Evolutionary conservation across 2,797 vertebrate genomes (phyloP).

Genomic region (Acestrorhynchus altus): DNA sequence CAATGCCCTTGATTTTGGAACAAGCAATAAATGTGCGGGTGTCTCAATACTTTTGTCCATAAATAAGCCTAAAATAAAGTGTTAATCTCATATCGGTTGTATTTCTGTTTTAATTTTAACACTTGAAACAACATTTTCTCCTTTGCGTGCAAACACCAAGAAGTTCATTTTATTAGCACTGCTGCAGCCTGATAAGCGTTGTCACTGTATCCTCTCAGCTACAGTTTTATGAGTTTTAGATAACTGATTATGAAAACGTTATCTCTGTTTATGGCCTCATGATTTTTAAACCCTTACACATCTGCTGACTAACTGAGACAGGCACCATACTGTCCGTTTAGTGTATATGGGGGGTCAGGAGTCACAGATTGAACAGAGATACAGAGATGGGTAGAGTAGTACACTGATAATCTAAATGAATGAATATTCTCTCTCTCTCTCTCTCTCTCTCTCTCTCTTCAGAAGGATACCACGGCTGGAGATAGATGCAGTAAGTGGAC

Average conservation of each 20-base stretch:
- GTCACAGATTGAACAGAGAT: neutral
- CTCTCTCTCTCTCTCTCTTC: too few relatives aligned
- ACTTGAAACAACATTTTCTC: neutral
- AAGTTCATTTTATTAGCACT: slow-evolving; percentile 5
- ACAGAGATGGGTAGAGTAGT: neutral
- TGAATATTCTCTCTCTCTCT: too few relatives aligned
- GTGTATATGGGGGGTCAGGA: neutral
- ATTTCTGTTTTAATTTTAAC: neutral
- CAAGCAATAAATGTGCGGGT: too few relatives aligned
- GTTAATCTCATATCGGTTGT: too few relatives aligned
- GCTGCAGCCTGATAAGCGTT: slow-evolving; percentile 38
- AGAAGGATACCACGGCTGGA: slow-evolving; percentile 33
- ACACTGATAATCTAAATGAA: neutral
- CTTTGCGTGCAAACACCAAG: slow-evolving; percentile 23
- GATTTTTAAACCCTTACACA: neutral
- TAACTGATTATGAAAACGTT: neutral
- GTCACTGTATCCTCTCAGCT: neutral
- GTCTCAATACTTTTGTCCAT: too few relatives aligned
- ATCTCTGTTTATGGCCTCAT: slow-evolving; percentile 13
- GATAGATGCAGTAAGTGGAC: slow-evolving; percentile 44
- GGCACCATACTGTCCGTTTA: neutral
- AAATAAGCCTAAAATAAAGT: too few relatives aligned
- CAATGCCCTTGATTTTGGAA: too few relatives aligned
- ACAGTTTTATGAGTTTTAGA: neutral
- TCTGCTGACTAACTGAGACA: neutral